Conservation (phyloP, 2,888 invertebrate genomes). For the Andrena bicolor region DNA sequence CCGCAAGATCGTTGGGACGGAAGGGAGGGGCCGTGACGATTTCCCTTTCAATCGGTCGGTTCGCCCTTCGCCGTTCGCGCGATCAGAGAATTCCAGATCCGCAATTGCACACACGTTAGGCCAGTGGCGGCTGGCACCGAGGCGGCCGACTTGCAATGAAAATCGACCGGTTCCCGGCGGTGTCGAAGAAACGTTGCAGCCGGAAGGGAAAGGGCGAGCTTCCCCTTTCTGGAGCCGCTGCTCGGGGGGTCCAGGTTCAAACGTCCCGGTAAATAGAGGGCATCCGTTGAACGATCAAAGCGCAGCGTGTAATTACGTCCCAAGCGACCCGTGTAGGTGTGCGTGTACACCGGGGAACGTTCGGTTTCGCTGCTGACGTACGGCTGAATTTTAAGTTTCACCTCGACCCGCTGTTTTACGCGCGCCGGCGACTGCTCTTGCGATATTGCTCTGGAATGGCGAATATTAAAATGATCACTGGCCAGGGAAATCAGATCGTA, state of each 20-base stretch:
- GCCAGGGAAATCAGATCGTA: background rate
- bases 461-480: slow-evolving; percentile 18
- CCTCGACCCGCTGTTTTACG: slow-evolving; percentile 19
- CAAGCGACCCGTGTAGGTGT: slow-evolving; percentile 21
- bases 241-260: slow-evolving; percentile 23
- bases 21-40: slow-evolving; percentile 62
- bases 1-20: slow-evolving; percentile 58
- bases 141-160: slow-evolving; percentile 19
- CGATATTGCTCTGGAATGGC: slow-evolving; percentile 22
- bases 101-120: slow-evolving; percentile 75
- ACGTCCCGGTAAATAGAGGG: slow-evolving; percentile 48
- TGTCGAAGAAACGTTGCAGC: slow-evolving; percentile 13
- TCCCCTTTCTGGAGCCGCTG: slow-evolving; percentile 30
- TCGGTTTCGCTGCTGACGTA: slow-evolving; percentile 16
- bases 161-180: slow-evolving; percentile 33
- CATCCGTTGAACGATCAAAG: slow-evolving; percentile 54
- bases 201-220: slow-evolving; percentile 64
- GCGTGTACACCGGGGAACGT: background rate
- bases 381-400: slow-evolving; percentile 38
- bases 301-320: slow-evolving; percentile 50
- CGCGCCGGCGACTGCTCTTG: slow-evolving; percentile 9
- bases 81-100: slow-evolving; percentile 70
- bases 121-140: slow-evolving; percentile 35
- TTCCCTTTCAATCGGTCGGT: slow-evolving; percentile 74
- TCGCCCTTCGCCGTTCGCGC: slow-evolving; percentile 71